Base-by-base conservation (phyloP, 2,888 invertebrate species). In the Acleris sparsana region DNA sequence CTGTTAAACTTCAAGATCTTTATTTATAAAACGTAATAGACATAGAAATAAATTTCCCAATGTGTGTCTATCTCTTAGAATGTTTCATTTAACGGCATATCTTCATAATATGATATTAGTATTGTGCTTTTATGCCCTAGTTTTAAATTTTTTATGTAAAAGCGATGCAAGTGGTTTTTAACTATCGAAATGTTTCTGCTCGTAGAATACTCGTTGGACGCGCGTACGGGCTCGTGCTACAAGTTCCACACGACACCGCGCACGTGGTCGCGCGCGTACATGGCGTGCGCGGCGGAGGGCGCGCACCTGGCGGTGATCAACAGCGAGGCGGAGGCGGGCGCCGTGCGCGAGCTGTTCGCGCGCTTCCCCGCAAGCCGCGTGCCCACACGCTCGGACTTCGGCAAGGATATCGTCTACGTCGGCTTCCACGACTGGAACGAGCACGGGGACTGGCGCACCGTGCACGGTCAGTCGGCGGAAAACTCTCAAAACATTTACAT, bases 201-300 rank as follows among this genome's bases (percentile, higher is more conserved):
- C 18, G 39, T 33, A 69, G 69, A 44, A 5, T 69, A 69, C 56
- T 43, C 25, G 16, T 53, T 64, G 17, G 57, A 65, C 44, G 3
- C 20, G 39, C 53, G 56, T 48, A 68, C 67, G 16, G 64, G 68
- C 53, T 59, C 52, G 59, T 69, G 69, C 55, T 69, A 69, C 62
- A 69, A 69, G 67, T 64, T 69, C 59, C 69, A 69, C 64, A 48
- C 53, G 48, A 48, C 55, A n/a, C 51, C 46, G 53, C 53, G 67
- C 20, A 53, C 60, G n/a, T 69, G 64, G 64, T 46, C 67, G 46
- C 58, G 62, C 46, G 67, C 69, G 16, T 48, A 62, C 59, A 65
- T 60, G 69, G 53, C 68, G n/a, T 69, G 69, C 61, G 20, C 46
- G 29, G 67, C 69, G 9, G 69, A 69, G 56, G 68, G 68, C 25